Percentiles rank a stretch among this genome's conserved stretches.
phyloP scores from a whole-genome alignment of 2,113 vertebrate genomes.

The Platanista minor region DNA sequence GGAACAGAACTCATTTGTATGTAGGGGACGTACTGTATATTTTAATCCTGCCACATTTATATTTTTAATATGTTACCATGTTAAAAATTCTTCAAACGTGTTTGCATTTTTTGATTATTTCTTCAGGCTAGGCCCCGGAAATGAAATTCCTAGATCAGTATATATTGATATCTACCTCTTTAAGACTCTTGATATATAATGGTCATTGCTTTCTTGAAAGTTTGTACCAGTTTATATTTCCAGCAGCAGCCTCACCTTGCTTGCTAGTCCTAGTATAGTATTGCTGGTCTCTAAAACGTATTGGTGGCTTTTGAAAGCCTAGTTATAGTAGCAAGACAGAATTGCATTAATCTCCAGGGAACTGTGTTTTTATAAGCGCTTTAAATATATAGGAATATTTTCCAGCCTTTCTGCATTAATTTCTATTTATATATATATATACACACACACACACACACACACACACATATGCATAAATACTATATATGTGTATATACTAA shows the following conservation, averaged over 20 bases:
- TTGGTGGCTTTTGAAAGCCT: slow-evolving; percentile 11
- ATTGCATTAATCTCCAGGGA: not conserved
- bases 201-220: not conserved
- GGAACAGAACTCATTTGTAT: too few relatives aligned
- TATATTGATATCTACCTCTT: not conserved
- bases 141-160: not conserved
- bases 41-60: not conserved
- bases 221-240: not conserved
- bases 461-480: not conserved
- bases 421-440: not conserved
- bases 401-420: not conserved
- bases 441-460: not conserved
- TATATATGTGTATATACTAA: not conserved
- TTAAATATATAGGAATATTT: not conserved
- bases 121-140: not conserved
- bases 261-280: not conserved
- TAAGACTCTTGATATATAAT: not conserved
- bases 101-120: not conserved
- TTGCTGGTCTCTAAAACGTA: not conserved
- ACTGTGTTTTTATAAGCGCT: not conserved
- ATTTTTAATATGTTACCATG: not conserved
- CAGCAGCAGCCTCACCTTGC: not conserved
- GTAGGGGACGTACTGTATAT: not conserved
- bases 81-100: not conserved
- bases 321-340: not conserved